Evolutionary conservation across 2,113 vertebrate genomes (phyloP).

Genomic region (Ancistrus triradiatus): DNA sequence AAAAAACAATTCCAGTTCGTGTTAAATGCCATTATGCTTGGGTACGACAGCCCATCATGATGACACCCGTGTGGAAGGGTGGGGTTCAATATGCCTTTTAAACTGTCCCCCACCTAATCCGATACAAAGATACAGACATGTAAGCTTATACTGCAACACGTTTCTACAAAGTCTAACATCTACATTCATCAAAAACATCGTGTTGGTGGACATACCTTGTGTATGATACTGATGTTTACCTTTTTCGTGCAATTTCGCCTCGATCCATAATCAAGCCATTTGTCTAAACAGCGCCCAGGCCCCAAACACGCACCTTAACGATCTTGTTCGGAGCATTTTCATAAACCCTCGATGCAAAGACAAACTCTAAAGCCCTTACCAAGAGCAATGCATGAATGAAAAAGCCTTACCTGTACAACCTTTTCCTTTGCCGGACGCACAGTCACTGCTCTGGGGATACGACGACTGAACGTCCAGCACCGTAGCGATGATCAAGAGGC

Average conservation of each 20-base stretch:
- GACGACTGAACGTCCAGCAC: slow-evolving; percentile 62
- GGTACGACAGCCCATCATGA: too few species aligned
- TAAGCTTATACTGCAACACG: too few species aligned
- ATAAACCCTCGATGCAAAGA: background rate
- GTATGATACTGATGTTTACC: too few species aligned
- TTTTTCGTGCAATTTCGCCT: too few species aligned
- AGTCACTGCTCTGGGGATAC: slow-evolving; percentile 64
- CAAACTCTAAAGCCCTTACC: too few species aligned
- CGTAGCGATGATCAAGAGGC: slow-evolving; percentile 58
- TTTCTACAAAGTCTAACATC: too few species aligned
- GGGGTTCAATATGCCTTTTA: slow-evolving; percentile 16
- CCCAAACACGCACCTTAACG: background rate
- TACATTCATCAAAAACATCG: too few species aligned
- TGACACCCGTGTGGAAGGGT: slow-evolving; percentile 36
- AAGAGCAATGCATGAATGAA: background rate
- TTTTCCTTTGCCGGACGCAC: slow-evolving; percentile 63
- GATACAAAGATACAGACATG: background rate
- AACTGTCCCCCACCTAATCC: slow-evolving; percentile 9
- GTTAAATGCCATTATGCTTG: too few species aligned
- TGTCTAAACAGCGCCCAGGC: too few species aligned
- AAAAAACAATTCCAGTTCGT: background rate
- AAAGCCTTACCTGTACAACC: slow-evolving; percentile 73
- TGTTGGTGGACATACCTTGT: too few species aligned
- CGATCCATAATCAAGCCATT: too few species aligned
- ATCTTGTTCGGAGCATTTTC: background rate